These are phyloP conservation scores for Deilephila elpenor DNA, from an alignment of 2,888 invertebrate species.

Conservation along the genomic window DNA sequence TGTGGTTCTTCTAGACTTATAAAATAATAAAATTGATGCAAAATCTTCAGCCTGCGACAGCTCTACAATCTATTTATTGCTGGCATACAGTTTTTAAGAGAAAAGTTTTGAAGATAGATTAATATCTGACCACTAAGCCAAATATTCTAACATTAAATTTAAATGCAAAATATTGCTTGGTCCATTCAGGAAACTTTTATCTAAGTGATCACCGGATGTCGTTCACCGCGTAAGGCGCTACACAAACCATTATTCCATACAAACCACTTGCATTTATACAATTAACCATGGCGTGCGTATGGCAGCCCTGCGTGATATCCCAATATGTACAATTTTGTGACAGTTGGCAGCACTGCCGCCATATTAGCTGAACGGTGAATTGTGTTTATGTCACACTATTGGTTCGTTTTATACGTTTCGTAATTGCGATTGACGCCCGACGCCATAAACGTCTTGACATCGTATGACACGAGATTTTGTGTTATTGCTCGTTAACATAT, in stretches of 20 bases:
- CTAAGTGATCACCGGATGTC: neutral
- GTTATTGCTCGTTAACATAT: neutral
- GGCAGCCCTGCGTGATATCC: conserved; percentile 16
- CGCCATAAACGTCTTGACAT: conserved; percentile 19
- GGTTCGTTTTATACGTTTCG: conserved; percentile 13
- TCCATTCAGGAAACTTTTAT: neutral
- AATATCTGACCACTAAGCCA: too few relatives aligned
- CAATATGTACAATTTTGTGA: conserved; percentile 23
- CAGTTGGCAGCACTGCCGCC: conserved; percentile 15
- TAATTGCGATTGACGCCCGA: conserved; percentile 11
- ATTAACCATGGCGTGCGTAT: neutral
- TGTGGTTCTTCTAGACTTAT: too few relatives aligned
- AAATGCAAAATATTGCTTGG: too few relatives aligned
- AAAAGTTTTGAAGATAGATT: too few relatives aligned
- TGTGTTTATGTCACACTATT: conserved; percentile 13
- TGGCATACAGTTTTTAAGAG: too few relatives aligned
- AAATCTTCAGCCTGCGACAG: too few relatives aligned
- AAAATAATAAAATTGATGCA: too few relatives aligned
- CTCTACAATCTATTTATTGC: too few relatives aligned
- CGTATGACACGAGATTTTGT: neutral
- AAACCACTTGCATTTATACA: neutral
- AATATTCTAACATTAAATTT: too few relatives aligned
- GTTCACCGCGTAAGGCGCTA: neutral
- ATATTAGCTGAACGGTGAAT: conserved; percentile 13
- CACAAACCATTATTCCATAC: neutral